Evolutionary conservation across 2,888 invertebrate genomes (phyloP).

Genomic region (Heliconius aoede): DNA sequence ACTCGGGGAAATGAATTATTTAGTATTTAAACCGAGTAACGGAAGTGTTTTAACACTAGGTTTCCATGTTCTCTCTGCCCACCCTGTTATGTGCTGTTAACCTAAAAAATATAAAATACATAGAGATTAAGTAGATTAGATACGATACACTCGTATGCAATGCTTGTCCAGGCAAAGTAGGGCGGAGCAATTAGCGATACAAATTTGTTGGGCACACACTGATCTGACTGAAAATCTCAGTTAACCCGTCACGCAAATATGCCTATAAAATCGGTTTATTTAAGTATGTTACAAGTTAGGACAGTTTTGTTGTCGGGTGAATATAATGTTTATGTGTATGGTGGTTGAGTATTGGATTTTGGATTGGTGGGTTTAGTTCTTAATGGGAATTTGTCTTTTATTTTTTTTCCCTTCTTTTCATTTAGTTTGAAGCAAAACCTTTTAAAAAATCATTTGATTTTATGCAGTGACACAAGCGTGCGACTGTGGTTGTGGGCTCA

Average conservation of each 20-base stretch:
- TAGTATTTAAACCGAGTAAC: too few relatives aligned
- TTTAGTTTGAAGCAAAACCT: too few relatives aligned
- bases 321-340: not conserved
- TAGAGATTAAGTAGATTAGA: not conserved
- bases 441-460: too few relatives aligned
- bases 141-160: not conserved
- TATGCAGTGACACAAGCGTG: too few relatives aligned
- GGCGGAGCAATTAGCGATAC: constrained; percentile 38
- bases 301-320: constrained; percentile 13
- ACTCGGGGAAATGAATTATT: too few relatives aligned
- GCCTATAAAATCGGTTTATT: constrained; percentile 44
- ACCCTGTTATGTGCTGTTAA: too few relatives aligned
- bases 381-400: too few relatives aligned
- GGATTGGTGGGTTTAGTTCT: too few relatives aligned
- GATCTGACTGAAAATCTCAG: constrained; percentile 48
- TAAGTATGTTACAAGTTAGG: constrained; percentile 28
- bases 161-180: constrained; percentile 35
- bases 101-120: not conserved
- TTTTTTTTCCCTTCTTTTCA: too few relatives aligned
- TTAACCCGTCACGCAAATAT: constrained; percentile 48
- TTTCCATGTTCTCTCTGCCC: too few relatives aligned
- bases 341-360: not conserved
- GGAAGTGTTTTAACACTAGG: too few relatives aligned
- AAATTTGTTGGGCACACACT: constrained; percentile 45
- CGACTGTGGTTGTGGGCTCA: too few relatives aligned